Evolutionary conservation across 1,140 invertebrate species (phyloP), one percentile per base, ranked within the genome.

Genomic region (Drosophila subpulchrella): DNA sequence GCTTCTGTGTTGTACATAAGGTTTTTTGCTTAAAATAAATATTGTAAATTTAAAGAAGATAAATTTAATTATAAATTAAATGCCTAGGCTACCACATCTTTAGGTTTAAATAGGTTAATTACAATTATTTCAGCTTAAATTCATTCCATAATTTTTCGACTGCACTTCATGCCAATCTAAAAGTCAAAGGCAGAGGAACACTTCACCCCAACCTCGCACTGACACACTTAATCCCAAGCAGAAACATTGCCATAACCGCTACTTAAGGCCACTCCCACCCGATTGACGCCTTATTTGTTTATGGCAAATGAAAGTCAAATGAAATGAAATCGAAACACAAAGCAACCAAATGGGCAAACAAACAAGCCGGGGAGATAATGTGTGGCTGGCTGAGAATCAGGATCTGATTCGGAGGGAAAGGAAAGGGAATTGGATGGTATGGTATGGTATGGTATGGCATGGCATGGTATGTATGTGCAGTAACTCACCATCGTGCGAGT

Each of bases 401-500:
- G 6, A 42, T 17, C n/a, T 42, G 55, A 24, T 7, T 32, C 12
- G 46, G 24, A 15, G 3, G 27, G 20, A 20, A 20, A 20, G 20
- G 20, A 20, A 20, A 20, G 20, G 20, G 20, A n/a, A 15, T 38
- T 32, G 30, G 30, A 1, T 20, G 15, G 34, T 20, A 44, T 44
- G 42, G 42, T 4, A 42, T 42, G 39, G 4, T 0, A 11, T 4
- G 39, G n/a, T 0, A 0, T 42, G 11, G 17, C 0, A 12, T 6
- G 10, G 13, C 5, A 12, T 10, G 36, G 12, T 50, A 13, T n/a
- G 51, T 34, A 17, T 15, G 11, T 39, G 34, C 8, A 13, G 38
- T 39, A 81, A 95, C 96, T 96, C 94, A 98, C 98, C 98, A 92
- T 98, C 97, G 89, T 98, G 97, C 4, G 97, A 98, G 93, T 98